These are phyloP conservation scores for Anaspis maculata DNA, from an alignment of 2,888 invertebrate genomes.

Conservation along the genomic window DNA sequence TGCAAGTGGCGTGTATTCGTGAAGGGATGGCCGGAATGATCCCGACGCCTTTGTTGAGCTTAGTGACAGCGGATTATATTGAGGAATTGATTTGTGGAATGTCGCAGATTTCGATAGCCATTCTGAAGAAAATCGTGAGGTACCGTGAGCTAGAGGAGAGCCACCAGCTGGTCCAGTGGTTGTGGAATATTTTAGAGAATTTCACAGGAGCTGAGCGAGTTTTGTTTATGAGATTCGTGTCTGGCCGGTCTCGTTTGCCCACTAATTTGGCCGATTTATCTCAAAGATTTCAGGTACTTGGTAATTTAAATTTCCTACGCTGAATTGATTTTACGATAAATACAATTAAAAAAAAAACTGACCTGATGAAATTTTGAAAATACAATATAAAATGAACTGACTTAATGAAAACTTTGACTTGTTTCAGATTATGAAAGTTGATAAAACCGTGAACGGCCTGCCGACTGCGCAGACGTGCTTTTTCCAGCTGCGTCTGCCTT, in stretches of 20 bases:
- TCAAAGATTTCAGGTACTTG: conserved; percentile 52
- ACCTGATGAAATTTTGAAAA: neutral
- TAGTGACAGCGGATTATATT: conserved; percentile 51
- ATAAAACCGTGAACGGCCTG: conserved; percentile 49
- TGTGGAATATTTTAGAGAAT: conserved; percentile 54
- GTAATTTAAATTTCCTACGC: too few relatives aligned
- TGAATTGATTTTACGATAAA: too few relatives aligned
- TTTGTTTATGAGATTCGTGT: conserved; percentile 58
- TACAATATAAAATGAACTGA: neutral
- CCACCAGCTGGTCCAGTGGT: conserved; percentile 52
- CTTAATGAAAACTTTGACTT: conserved; percentile 2
- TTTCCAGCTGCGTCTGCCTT: conserved; percentile 55
- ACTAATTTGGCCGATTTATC: conserved; percentile 57
- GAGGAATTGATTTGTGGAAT: conserved; percentile 57
- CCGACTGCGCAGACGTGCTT: conserved; percentile 57
- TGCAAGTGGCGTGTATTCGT: conserved; percentile 51
- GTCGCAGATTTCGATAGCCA: conserved; percentile 50
- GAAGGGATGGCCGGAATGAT: conserved; percentile 58
- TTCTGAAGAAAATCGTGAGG: conserved; percentile 55
- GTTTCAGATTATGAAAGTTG: conserved; percentile 48
- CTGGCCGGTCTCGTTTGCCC: conserved; percentile 55
- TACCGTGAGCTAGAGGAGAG: conserved; percentile 57
- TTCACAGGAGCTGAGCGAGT: conserved; percentile 56
- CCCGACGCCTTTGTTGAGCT: conserved; percentile 53
- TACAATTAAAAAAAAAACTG: neutral